These are phyloP conservation scores for Resseliella maxima DNA, from an alignment of 2,888 invertebrate genomes.

Conservation along the genomic window DNA sequence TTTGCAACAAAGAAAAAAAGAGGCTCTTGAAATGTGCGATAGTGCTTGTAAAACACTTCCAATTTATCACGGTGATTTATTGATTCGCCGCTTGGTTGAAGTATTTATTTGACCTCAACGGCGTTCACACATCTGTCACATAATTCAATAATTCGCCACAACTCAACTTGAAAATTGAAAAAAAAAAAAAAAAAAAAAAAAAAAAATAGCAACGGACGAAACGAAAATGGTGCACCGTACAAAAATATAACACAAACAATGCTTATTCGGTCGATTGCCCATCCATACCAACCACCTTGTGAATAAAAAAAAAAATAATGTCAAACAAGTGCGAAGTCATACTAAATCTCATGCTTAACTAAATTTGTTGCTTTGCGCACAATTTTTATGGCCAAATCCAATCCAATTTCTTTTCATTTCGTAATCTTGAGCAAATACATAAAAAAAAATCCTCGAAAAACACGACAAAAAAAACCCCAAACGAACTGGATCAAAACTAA, in stretches of 20 bases:
- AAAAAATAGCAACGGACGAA: background rate
- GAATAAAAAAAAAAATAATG: no score
- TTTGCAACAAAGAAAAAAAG: background rate
- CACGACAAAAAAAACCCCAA: background rate
- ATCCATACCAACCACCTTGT: background rate
- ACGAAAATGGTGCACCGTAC: background rate
- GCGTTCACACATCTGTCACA: slow-evolving; percentile 53
- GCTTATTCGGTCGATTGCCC: background rate
- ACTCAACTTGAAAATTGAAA: slow-evolving; percentile 47
- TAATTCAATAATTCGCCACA: slow-evolving; percentile 53
- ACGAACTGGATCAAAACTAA: slow-evolving; percentile 35
- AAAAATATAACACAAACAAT: background rate
- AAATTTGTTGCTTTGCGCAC: slow-evolving; percentile 15
- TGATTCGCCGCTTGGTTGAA: slow-evolving; percentile 39
- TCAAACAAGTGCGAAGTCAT: slow-evolving; percentile 7
- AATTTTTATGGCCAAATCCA: background rate
- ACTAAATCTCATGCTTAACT: slow-evolving; percentile 44
- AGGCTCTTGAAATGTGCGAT: background rate
- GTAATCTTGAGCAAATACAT: background rate
- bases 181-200: background rate
- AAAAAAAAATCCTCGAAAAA: background rate
- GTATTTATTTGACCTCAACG: slow-evolving; percentile 49
- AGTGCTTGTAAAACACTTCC: slow-evolving; percentile 43
- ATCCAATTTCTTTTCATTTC: slow-evolving; percentile 33
- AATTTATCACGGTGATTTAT: slow-evolving; percentile 45